Evolutionary conservation across 2,888 invertebrate species (phyloP).

Genomic region (Agrilus mali): DNA sequence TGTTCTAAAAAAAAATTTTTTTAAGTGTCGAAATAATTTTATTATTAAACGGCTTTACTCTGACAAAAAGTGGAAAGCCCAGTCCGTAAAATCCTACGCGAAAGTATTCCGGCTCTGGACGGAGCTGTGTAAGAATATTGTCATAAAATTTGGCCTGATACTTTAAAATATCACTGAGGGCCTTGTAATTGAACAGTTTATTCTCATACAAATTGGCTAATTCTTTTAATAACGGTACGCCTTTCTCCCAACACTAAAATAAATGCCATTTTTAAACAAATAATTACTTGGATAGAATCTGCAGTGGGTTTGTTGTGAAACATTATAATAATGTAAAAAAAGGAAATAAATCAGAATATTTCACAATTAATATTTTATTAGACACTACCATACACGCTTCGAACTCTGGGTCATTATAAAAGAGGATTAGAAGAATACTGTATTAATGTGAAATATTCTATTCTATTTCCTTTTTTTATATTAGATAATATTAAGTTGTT

Average conservation of each 20-base stretch:
- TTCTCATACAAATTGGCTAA: constrained; percentile 78
- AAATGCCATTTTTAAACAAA: background rate
- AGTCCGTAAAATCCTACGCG: constrained; percentile 90
- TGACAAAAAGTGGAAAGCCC: constrained; percentile 85
- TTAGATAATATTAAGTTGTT: too few species aligned
- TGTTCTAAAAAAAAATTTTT: constrained; percentile 53
- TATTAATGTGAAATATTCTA: too few species aligned
- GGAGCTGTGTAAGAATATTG: constrained; percentile 74
- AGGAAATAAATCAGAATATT: too few species aligned
- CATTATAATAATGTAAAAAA: too few species aligned
- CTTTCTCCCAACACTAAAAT: constrained; percentile 86
- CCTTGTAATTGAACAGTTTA: constrained; percentile 75
- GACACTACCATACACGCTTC: too few species aligned
- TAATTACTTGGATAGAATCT: too few species aligned
- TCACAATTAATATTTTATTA: too few species aligned
- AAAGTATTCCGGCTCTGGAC: constrained; percentile 92
- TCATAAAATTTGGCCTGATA: constrained; percentile 84
- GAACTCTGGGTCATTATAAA: too few species aligned
- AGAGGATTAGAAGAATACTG: too few species aligned
- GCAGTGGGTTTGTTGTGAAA: too few species aligned
- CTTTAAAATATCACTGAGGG: constrained; percentile 71
- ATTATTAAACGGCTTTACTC: constrained; percentile 42
- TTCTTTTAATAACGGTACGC: constrained; percentile 83
- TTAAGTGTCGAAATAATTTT: too few species aligned
- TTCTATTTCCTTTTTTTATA: too few species aligned